Evolutionary conservation across 2,888 invertebrate genomes (phyloP).

Genomic region (Cetonia aurata): DNA sequence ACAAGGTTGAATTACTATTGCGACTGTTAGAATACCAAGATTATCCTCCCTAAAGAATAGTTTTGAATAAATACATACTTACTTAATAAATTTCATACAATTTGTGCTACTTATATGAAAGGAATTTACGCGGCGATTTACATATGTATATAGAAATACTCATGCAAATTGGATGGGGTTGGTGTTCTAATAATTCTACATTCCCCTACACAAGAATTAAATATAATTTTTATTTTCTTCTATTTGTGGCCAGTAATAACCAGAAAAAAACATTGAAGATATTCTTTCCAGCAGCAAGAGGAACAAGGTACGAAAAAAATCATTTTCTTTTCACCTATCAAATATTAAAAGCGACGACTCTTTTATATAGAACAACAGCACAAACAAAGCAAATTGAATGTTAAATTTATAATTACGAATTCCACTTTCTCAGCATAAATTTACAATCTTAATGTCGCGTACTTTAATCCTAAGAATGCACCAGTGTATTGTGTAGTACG

Average conservation of each 20-base stretch:
- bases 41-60: too few species aligned
- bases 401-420: constrained; percentile 13
- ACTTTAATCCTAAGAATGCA: constrained; percentile 28
- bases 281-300: neutral
- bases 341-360: constrained; percentile 6
- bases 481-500: constrained; percentile 10
- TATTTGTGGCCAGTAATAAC: neutral
- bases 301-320: constrained; percentile 18
- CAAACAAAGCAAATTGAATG: constrained; percentile 18
- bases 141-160: too few species aligned
- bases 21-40: too few species aligned
- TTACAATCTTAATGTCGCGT: constrained; percentile 9
- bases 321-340: neutral
- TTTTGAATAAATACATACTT: too few species aligned
- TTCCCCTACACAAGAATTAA: neutral
- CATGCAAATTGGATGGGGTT: too few species aligned
- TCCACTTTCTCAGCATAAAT: constrained; percentile 30
- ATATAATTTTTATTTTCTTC: neutral
- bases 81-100: too few species aligned
- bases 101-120: too few species aligned
- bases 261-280: constrained; percentile 9
- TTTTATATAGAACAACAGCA: constrained; percentile 22
- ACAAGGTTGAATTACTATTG: too few species aligned
- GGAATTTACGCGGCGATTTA: too few species aligned
- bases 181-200: too few species aligned